Conservation (phyloP, 2,113 vertebrate genomes). For the Echinops telfairi region DNA sequence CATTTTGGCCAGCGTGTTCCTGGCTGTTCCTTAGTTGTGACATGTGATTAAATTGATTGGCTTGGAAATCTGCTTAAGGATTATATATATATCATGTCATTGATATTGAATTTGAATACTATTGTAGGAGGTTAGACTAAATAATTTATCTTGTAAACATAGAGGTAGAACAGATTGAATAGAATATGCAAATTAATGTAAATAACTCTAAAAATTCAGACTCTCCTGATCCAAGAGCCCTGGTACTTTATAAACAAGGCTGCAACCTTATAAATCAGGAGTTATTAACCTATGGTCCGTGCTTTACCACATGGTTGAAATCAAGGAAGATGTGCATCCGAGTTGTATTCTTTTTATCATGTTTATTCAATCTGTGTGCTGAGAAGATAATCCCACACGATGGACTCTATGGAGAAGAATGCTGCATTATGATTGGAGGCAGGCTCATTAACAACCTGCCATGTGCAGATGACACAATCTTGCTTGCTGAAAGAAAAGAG, state of each 20-base stretch:
- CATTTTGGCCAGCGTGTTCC: conserved; percentile 25
- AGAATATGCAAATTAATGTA: conserved; percentile 82
- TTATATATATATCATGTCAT: conserved; percentile 70
- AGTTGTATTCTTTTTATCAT: not conserved
- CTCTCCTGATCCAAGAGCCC: conserved; percentile 77
- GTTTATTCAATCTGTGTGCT: not conserved
- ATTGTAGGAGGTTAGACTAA: conserved; percentile 70
- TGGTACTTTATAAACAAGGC: conserved; percentile 78
- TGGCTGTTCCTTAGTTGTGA: conserved; percentile 43
- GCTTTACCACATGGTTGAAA: not conserved
- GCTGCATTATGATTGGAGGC: not conserved
- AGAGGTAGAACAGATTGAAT: conserved; percentile 77
- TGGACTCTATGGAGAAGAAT: not conserved
- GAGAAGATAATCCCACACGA: not conserved
- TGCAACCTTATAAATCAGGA: conserved; percentile 75
- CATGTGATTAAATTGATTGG: conserved; percentile 76
- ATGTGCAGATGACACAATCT: not conserved
- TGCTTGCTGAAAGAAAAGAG: not conserved
- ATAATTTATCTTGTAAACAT: conserved; percentile 80
- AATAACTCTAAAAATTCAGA: conserved; percentile 77
- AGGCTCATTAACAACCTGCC: not conserved
- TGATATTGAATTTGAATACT: conserved; percentile 75
- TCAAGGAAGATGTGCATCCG: not conserved
- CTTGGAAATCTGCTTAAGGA: conserved; percentile 67
- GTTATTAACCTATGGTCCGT: conserved; percentile 71